Evolutionary conservation across 2,888 invertebrate species (phyloP), one percentile per base, ranked within the genome.

Genomic region (Mechanitis messenoides): DNA sequence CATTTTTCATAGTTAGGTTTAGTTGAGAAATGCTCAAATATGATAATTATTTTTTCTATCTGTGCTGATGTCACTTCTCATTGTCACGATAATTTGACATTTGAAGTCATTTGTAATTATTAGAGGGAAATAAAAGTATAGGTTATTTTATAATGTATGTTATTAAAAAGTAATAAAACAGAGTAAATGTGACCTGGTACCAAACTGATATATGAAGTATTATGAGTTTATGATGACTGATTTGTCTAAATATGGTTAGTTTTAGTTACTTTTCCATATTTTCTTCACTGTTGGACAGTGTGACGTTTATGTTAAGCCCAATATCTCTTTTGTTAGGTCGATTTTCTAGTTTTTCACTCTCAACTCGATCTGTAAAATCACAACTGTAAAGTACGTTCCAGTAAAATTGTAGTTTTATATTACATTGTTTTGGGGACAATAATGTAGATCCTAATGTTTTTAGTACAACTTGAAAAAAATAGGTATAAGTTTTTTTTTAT

Each of bases 231-330:
- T 42, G 42, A 42, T 35, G 42, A 42, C 42, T 45, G 38, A 53
- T 50, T 62, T n/a, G 5, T 57, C 59, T 53, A 61, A 7, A 57
- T 45, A 60, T 59, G 20, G 67, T 38, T 42, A 45, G 11, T 3
- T 45, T 31, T 20, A 31, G 31, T 46, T 68, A 68, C 46, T 67
- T 74, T 57, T 59, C 68, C 60, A 70, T 46, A 31, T 68, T 65
- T 57, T 72, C 71, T 58, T 71, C 71, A 56, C 74, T 80, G 45
- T 77, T 70, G 2, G 82, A 79, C 5, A 77, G 58, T 12, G 78
- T 81, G 4, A 86, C 81, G 50, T 85, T 82, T 45, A 88, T 81
- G 63, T 86, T 87, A 1, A 86, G 71, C 6, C 87, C 84, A 50
- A 86, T 75, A 55, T 85, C 81, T 68, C 79, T 86, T 65, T 76